Evolutionary conservation across 2,888 invertebrate species (phyloP), one percentile per base, ranked within the genome.

Genomic region (Limnephilus marmoratus): DNA sequence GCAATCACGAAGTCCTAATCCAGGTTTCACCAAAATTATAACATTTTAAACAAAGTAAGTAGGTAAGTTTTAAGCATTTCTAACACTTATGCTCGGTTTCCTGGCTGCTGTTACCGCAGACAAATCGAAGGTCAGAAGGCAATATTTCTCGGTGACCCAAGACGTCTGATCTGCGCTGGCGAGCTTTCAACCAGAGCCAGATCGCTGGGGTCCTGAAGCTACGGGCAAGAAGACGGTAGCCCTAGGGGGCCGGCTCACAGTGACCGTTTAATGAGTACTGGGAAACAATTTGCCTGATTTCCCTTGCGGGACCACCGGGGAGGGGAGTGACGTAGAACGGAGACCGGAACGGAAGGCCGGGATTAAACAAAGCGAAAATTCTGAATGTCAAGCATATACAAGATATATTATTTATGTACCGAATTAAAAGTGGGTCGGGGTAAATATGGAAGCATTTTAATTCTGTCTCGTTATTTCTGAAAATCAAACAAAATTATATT

Each of bases 271-370:
- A 93, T 92, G 93, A 92, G 92, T 90, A 91, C 91, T 53, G 91
- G 89, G 91, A 93, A 92, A 93, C 93, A 93, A 92, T 93, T 92
- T 91, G 80, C 90, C 85, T 92, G 92, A 92, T 92, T 93, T 93
- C 92, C 93, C 93, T 85, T 89, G 90, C 49, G 91, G 91, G 90
- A 90, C 91, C 91, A 24, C 49, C 29, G 45, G 86, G 82, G 86
- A 85, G 68, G 85, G 85, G 80, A n/a, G 85, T 34, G 85, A 82
- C 31, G 68, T 24, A 85, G 68, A 11, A n/a, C 34, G 85, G 24
- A 49, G 85, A 85, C 9, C 34, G 37, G 83, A 85, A 91, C 86
- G 91, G 41, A 68, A 85, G 53, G 53, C 53, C 18, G 18, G 53
- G 53, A 18, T 80, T 83, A 90, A 90, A 83, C 90, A 81, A 90